Base-by-base conservation (phyloP, 1,140 invertebrate genomes). In the Danaus plexippus region DNA sequence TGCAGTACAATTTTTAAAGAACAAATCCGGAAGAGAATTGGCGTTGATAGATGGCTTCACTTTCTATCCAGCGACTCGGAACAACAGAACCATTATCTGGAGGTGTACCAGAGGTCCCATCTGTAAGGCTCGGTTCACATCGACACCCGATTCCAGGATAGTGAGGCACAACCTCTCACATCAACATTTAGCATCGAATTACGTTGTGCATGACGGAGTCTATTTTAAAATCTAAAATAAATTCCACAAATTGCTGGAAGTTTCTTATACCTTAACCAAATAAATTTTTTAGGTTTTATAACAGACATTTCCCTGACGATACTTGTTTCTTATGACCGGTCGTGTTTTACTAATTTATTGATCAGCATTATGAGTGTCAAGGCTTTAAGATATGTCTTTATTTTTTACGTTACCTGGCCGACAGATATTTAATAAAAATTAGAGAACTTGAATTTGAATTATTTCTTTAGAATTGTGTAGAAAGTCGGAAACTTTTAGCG, bases 21-120 rank as follows among this genome's bases (percentile, higher is more conserved):
- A 69, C 9, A 15, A 40, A 10, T 47, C 48, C 6, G 70, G 70
- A 9, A 60, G 45, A 15, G 9, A 50, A n/a, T 9, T 69, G 6
- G 64, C 67, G 9, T 10, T 72, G 9, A 50, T 69, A 4, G 47
- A 61, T 11, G 63, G 59, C 12, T 64, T 60, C 12, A 61, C 63
- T 9, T 72, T 61, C 40, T 66, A 69, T 15, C 59, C 58, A 10
- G 58, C 46, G 41, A 54, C 52, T 1, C 52, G 51, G 11, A 57
- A 53, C 18, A 52, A 47, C 15, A 52, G 18, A 2, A 59, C 56
- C 1, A 48, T 51, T 2, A 9, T 44, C 2, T 69, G 67, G 67
- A 48, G 64, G 2, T 69, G 67, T 22, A 61, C 61, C 0, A 60
- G 52, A 11, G 62, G 62, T 1, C 41, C 47, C 5, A 32, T 40